Evolutionary conservation across 2,797 vertebrate genomes (phyloP), one percentile per base, ranked within the genome.

Genomic region (Mallotus villosus): DNA sequence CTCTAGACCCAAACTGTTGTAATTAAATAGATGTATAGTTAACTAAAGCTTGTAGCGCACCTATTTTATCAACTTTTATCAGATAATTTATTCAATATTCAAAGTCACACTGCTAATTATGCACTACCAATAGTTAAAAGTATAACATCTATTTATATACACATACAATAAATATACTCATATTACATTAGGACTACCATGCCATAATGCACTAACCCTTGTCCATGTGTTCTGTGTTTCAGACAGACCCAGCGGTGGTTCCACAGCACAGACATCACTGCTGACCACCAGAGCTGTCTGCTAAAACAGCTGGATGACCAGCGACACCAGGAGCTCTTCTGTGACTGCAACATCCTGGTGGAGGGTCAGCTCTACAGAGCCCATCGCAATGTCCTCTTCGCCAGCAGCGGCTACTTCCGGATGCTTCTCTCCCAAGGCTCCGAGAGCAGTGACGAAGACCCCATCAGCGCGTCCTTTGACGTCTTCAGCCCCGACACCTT

Each of bases 321-420:
- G 90, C 94, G 97, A 46, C 91, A 85, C 64, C 95, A 97, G 74
- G 96, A 97, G 74, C 90, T 99, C 0, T 99, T 99, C 88, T 99
- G 98, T 14, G 98, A 99, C 88, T 99, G 97, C 92, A 96, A 81
- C 6, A 94, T 99, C 75, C 80, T 97, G 80, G 97, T 99, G 4
- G 96, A 97, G 90, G 97, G 96, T 2, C 95, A 96, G 84, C 93
- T 97, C 82, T 99, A 99, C 89, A 94, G 93, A 78, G 97, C 97
- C 0, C 98, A 99, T 77, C 95, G 97, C 34, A 99, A 99, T 63
- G 94, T 99, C 57, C 78, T 99, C 25, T 99, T 96, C 5, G 97
- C 96, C 78, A 97, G 97, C 85, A 98, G 97, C 0, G 97, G 97
- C 81, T 99, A 99, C 85, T 99, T 99, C 90, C 96, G 97, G 72